Conservation (phyloP, 2,888 invertebrate species). For the Esperia sulphurella region DNA sequence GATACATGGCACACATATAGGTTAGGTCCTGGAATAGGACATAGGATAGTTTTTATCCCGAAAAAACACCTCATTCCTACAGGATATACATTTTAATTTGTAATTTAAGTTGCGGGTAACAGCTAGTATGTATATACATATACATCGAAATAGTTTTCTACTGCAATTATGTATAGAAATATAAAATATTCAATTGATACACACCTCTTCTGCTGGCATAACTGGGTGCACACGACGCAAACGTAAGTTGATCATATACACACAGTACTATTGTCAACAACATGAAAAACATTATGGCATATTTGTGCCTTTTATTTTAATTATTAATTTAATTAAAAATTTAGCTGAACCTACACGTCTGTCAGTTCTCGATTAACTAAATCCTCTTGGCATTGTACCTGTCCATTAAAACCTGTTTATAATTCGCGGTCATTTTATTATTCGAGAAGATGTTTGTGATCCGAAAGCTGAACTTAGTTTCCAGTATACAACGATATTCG, state of each 20-base stretch:
- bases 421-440: slow-evolving; percentile 1
- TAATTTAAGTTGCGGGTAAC: too few relatives aligned
- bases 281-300: background rate
- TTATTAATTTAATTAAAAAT: too few relatives aligned
- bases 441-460: background rate
- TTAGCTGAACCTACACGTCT: background rate
- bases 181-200: slow-evolving; percentile 6
- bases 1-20: too few relatives aligned
- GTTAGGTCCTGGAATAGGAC: too few relatives aligned
- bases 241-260: slow-evolving; percentile 13
- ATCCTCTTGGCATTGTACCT: slow-evolving; percentile 1
- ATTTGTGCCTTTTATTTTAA: background rate
- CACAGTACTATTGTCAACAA: slow-evolving; percentile 12
- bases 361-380: background rate
- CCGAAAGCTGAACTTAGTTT: background rate
- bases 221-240: slow-evolving; percentile 18
- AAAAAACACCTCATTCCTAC: too few relatives aligned
- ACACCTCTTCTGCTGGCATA: slow-evolving; percentile 26
- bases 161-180: background rate
- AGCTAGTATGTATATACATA: too few relatives aligned
- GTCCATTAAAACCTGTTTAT: slow-evolving; percentile 6
- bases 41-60: too few relatives aligned
- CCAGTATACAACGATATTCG: background rate
- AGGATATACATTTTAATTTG: too few relatives aligned
- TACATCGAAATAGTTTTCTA: too few relatives aligned